phyloP scores from a whole-genome alignment of 2,888 invertebrate genomes.

The Mycalesis mineus region DNA sequence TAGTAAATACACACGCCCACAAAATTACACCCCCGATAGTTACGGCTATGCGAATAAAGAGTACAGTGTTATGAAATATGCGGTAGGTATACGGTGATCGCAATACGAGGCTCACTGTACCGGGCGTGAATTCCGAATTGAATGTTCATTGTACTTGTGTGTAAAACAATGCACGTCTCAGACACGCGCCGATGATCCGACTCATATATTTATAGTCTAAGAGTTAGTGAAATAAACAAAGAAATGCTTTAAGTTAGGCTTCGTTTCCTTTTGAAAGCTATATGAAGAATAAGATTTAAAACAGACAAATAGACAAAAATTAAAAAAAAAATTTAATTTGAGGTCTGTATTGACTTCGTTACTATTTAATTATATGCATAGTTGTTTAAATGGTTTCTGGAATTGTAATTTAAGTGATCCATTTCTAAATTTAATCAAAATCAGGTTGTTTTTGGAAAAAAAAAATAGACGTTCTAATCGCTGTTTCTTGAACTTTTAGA shows the following conservation, averaged over 20 bases:
- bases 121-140: constrained; percentile 20
- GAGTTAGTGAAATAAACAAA: background rate
- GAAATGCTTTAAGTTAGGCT: background rate
- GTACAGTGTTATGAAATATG: background rate
- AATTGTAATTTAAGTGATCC: too few species aligned
- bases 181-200: constrained; percentile 31
- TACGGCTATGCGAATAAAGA: constrained; percentile 8
- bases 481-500: too few species aligned
- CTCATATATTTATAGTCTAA: constrained; percentile 21
- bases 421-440: too few species aligned
- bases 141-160: constrained; percentile 20
- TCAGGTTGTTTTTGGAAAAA: too few species aligned
- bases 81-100: background rate
- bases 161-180: constrained; percentile 32
- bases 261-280: too few species aligned
- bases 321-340: too few species aligned
- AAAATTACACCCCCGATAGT: constrained; percentile 3
- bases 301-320: too few species aligned
- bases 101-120: constrained; percentile 14
- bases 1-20: background rate
- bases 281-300: too few species aligned
- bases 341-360: too few species aligned
- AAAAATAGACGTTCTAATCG: too few species aligned
- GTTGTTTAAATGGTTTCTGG: too few species aligned
- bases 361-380: too few species aligned